Conservation (phyloP, 1,140 invertebrate genomes). For the Hyposmocoma kahamanoa region DNA sequence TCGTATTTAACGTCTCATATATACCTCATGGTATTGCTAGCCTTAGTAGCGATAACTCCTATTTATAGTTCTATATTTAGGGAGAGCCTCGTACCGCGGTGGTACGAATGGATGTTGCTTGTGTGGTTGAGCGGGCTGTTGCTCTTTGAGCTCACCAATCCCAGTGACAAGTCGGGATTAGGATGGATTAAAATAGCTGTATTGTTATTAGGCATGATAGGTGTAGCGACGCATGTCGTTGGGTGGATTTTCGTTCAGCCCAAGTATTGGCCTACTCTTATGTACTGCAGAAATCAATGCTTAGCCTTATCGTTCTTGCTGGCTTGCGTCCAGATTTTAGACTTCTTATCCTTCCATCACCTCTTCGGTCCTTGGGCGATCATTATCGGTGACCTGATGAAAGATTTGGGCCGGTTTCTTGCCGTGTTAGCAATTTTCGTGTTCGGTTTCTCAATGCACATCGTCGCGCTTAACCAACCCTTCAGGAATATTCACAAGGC, state of each 20-base stretch:
- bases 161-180: conserved; percentile 94
- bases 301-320: conserved; percentile 95
- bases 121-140: conserved; percentile 97
- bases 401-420: conserved; percentile 95
- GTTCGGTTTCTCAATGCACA: conserved; percentile 98
- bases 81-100: conserved; percentile 83
- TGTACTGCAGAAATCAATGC: conserved; percentile 96
- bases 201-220: conserved; percentile 92
- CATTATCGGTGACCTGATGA: conserved; percentile 92
- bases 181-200: conserved; percentile 96
- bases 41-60: conserved; percentile 93
- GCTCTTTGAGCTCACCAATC: conserved; percentile 96
- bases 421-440: conserved; percentile 98
- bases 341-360: conserved; percentile 98
- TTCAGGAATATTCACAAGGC: conserved; percentile 81
- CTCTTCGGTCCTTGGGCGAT: conserved; percentile 99
- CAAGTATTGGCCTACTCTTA: conserved; percentile 85
- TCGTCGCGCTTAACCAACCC: conserved; percentile 96
- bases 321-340: conserved; percentile 97
- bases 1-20: conserved; percentile 98
- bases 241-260: conserved; percentile 81
- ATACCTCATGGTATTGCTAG: conserved; percentile 95
- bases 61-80: conserved; percentile 86
- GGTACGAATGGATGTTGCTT: conserved; percentile 97
- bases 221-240: conserved; percentile 91